Evolutionary conservation across 2,888 invertebrate genomes (phyloP).

Genomic region (Ganaspis brasiliensis): DNA sequence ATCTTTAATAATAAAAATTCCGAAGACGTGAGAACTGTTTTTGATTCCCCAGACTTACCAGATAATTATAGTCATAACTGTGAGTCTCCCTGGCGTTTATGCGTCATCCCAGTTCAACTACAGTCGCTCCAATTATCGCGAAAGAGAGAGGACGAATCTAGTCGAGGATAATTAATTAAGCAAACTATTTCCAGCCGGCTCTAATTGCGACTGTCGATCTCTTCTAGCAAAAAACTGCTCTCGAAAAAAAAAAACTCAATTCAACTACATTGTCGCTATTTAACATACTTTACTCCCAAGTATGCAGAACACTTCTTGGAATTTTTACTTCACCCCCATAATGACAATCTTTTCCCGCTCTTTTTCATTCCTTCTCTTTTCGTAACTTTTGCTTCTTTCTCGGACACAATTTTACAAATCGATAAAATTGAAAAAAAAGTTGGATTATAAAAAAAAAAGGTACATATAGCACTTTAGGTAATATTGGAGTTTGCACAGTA

Average conservation of each 20-base stretch:
- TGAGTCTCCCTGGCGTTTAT: conserved; percentile 61
- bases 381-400: no score
- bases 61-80: conserved; percentile 70
- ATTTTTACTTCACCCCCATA: neutral
- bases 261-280: conserved; percentile 11
- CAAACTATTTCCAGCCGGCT: conserved; percentile 36
- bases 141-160: conserved; percentile 29
- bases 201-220: conserved; percentile 11
- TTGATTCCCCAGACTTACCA: conserved; percentile 65
- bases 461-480: conserved; percentile 2
- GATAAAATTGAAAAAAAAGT: no score
- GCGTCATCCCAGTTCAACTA: conserved; percentile 67
- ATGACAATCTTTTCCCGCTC: no score
- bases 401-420: no score
- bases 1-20: conserved; percentile 50
- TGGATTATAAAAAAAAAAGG: conserved; percentile 25
- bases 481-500: conserved; percentile 36
- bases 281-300: neutral
- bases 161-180: conserved; percentile 19
- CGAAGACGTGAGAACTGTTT: conserved; percentile 49
- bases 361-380: no score
- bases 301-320: neutral
- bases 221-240: neutral
- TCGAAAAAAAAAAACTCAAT: neutral
- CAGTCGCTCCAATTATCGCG: conserved; percentile 18